Percentiles rank a stretch among this genome's conserved stretches.
phyloP scores from a whole-genome alignment of 2,888 invertebrate genomes.

The Metallyticus violacea region DNA sequence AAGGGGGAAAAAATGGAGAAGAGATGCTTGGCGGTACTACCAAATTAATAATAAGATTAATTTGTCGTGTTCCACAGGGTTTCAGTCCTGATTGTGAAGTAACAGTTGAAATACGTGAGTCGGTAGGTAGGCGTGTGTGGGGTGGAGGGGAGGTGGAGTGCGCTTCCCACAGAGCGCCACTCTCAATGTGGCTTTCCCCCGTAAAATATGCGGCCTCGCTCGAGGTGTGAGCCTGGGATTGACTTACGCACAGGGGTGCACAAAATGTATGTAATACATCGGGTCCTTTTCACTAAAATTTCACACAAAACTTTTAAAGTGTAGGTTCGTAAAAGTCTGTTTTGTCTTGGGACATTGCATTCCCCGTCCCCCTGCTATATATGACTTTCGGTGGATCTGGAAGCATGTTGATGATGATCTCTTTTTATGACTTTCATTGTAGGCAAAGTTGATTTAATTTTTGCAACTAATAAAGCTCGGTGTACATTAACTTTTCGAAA shows the following conservation, averaged over 20 bases:
- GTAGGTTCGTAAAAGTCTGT: too few species aligned
- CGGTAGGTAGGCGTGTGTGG: not conserved
- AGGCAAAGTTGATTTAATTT: too few species aligned
- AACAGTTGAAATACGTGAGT: not conserved
- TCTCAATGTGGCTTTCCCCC: conserved; percentile 2
- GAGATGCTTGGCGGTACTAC: not conserved
- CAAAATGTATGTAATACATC: not conserved
- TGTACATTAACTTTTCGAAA: too few species aligned
- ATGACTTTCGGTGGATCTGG: too few species aligned
- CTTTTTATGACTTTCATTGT: too few species aligned
- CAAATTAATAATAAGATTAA: not conserved
- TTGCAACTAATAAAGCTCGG: too few species aligned
- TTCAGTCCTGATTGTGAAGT: not conserved
- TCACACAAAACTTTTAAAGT: too few species aligned
- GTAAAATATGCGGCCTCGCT: conserved; percentile 12
- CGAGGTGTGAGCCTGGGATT: conserved; percentile 8
- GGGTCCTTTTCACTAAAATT: not conserved
- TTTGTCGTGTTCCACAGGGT: not conserved
- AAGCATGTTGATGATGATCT: too few species aligned
- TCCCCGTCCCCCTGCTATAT: too few species aligned
- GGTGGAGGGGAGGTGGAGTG: not conserved
- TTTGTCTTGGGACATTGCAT: too few species aligned
- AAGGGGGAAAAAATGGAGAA: not conserved
- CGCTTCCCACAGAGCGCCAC: not conserved
- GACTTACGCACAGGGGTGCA: not conserved